A percentile compares a stretch with the other conserved stretches of the same genome.
phyloP scores from a whole-genome alignment of 2,888 invertebrate genomes.

The Apoda limacodes region DNA sequence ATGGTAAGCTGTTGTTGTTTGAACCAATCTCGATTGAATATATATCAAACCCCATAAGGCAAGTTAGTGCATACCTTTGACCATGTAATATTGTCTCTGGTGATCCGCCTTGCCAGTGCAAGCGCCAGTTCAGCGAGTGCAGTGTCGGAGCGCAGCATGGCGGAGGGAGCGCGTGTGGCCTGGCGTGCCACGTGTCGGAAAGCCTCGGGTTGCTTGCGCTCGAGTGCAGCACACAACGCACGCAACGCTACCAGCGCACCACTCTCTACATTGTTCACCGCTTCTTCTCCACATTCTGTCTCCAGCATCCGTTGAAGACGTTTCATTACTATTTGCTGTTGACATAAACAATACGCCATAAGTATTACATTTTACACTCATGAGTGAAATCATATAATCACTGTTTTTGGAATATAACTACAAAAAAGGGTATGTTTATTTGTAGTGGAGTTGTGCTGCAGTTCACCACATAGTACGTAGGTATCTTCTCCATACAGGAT shows the following conservation, averaged over 20 bases:
- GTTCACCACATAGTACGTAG: no score
- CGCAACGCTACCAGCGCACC: slow-evolving; percentile 53
- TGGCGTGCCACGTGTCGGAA: slow-evolving; percentile 80
- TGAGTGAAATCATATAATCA: no score
- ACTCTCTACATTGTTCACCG: slow-evolving; percentile 54
- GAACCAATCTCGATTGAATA: no score
- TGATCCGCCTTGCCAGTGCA: slow-evolving; percentile 78
- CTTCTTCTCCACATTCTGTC: slow-evolving; percentile 66
- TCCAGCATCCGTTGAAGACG: slow-evolving; percentile 59
- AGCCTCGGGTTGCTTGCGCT: slow-evolving; percentile 81
- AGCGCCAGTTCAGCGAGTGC: slow-evolving; percentile 73
- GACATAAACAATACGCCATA: no score
- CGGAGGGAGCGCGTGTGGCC: slow-evolving; percentile 71
- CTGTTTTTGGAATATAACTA: no score
- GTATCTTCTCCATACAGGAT: no score
- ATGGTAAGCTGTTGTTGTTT: no score
- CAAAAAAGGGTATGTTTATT: no score
- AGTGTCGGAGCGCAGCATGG: slow-evolving; percentile 71
- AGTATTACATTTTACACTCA: no score
- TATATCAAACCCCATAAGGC: not conserved
- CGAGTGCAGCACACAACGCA: slow-evolving; percentile 76
- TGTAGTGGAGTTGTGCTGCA: no score
- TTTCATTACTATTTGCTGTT: slow-evolving; percentile 56
- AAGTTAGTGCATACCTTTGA: slow-evolving; percentile 70
- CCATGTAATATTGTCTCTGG: slow-evolving; percentile 82